These are phyloP conservation scores for Himalopsyche japonica DNA, from an alignment of 2,888 invertebrate genomes.

Conservation along the genomic window DNA sequence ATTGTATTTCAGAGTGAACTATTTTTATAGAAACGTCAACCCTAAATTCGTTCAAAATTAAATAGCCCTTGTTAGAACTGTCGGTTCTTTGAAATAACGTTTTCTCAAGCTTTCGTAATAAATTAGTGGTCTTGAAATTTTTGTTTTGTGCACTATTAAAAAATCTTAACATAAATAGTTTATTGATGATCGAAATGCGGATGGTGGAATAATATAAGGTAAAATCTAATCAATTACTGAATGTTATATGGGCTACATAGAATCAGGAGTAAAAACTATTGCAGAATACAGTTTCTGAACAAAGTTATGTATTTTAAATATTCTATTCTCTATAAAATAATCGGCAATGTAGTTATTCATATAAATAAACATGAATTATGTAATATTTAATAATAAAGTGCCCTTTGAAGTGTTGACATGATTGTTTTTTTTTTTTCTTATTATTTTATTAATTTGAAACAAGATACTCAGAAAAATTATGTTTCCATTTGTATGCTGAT, in stretches of 20 bases:
- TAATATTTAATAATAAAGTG: slow-evolving; percentile 1
- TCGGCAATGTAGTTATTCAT: slow-evolving; percentile 11
- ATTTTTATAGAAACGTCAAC: neutral
- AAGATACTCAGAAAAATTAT: neutral
- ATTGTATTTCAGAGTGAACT: neutral
- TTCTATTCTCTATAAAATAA: slow-evolving; percentile 3
- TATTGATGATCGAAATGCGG: neutral
- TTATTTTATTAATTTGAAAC: neutral
- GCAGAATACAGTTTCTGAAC: neutral
- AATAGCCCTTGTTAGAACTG: neutral
- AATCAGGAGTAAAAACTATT: neutral
- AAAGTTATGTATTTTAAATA: neutral
- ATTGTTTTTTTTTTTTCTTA: neutral
- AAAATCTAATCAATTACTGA: slow-evolving; percentile 1
- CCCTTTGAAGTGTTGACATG: neutral
- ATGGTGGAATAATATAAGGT: neutral
- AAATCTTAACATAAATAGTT: neutral
- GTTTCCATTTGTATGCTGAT: neutral
- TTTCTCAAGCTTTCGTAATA: neutral
- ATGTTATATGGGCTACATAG: neutral
- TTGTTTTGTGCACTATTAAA: neutral
- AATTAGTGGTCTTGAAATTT: neutral
- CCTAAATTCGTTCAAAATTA: neutral
- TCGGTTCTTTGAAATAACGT: neutral
- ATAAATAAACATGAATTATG: slow-evolving; percentile 4